Evolutionary conservation across 2,113 vertebrate genomes (phyloP).

Genomic region (Chloropsis hardwickii): DNA sequence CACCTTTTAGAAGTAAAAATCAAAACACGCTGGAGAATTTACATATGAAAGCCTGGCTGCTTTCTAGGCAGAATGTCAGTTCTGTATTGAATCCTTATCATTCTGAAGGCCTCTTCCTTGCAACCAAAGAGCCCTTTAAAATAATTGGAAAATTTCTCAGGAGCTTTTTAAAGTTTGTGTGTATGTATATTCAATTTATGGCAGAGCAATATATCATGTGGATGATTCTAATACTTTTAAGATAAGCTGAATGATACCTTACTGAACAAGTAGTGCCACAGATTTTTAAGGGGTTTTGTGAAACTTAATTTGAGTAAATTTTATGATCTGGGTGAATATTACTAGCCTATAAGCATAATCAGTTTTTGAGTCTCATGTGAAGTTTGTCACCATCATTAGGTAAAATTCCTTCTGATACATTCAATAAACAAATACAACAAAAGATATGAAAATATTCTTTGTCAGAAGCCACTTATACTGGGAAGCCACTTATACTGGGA

Average conservation of each 20-base stretch:
- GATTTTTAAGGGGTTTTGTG: not conserved
- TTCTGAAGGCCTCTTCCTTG: not conserved
- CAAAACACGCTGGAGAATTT: not conserved
- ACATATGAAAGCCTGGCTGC: slow-evolving; percentile 29
- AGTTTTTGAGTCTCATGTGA: not conserved
- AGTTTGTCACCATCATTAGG: not conserved
- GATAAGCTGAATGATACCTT: not conserved
- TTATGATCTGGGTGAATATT: not conserved
- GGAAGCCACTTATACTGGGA: not conserved
- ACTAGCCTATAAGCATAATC: not conserved
- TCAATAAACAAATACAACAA: not conserved
- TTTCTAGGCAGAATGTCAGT: slow-evolving; percentile 20
- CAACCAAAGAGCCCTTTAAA: not conserved
- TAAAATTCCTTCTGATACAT: not conserved
- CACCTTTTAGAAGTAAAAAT: slow-evolving; percentile 3
- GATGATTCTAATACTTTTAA: not conserved
- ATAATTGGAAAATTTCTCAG: not conserved
- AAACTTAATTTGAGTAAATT: not conserved
- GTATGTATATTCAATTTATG: not conserved
- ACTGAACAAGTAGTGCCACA: not conserved
- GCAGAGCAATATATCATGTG: not conserved
- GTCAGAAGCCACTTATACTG: not conserved
- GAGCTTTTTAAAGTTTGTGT: not conserved
- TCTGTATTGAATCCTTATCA: not conserved
- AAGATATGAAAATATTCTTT: not conserved